These are phyloP conservation scores for Rhaphigaster nebulosa DNA, from an alignment of 2,888 invertebrate genomes.

Conservation along the genomic window DNA sequence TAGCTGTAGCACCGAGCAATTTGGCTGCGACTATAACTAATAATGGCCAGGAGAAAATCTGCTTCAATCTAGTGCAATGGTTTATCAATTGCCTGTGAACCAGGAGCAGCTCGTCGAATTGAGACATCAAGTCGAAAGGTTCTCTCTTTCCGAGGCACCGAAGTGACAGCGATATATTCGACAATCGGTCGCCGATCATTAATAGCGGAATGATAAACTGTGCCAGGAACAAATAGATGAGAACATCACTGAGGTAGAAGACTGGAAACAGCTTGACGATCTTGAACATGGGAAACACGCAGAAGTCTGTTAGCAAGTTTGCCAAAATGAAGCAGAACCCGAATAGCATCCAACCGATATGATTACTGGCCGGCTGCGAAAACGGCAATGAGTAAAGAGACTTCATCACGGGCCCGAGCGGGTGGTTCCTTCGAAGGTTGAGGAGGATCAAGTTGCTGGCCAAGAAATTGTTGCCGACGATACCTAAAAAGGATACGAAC, in stretches of 20 bases:
- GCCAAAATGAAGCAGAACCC: not conserved
- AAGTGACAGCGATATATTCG: slow-evolving; percentile 1
- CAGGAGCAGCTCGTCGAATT: not conserved
- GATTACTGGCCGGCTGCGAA: not conserved
- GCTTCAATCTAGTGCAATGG: not conserved
- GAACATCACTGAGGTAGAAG: not conserved
- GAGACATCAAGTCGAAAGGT: not conserved
- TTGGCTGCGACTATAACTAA: slow-evolving; percentile 19
- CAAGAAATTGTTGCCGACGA: slow-evolving; percentile 28
- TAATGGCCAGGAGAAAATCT: slow-evolving; percentile 24
- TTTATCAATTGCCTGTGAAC: not conserved
- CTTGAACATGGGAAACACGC: not conserved
- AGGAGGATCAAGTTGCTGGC: slow-evolving; percentile 38
- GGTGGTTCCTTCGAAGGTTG: slow-evolving; percentile 1
- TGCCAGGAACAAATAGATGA: slow-evolving; percentile 6
- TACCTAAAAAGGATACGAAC: not conserved
- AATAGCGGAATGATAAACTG: not conserved
- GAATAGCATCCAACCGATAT: not conserved
- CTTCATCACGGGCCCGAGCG: not conserved
- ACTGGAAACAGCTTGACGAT: not conserved
- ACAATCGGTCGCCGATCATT: slow-evolving; percentile 10
- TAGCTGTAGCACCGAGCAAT: slow-evolving; percentile 1
- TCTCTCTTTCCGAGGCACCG: not conserved
- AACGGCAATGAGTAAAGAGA: not conserved
- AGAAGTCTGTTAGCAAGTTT: not conserved